Percentiles rank a stretch among this genome's conserved stretches.
These are phyloP conservation scores for Pteronura brasiliensis DNA, from an alignment of 2,113 vertebrate species.

Conservation along the genomic window DNA sequence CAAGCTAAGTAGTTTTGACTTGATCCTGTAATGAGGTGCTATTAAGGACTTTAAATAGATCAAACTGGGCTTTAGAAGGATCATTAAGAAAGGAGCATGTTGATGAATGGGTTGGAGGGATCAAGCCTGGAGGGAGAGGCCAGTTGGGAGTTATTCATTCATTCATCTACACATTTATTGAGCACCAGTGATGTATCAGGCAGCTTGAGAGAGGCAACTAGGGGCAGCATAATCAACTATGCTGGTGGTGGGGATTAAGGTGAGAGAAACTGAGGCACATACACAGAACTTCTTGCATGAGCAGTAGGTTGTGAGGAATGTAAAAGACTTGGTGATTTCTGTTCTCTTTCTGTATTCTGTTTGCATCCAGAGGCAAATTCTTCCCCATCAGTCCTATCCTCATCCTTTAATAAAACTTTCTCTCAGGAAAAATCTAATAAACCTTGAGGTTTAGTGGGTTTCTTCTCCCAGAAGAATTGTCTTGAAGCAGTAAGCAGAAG, in stretches of 20 bases:
- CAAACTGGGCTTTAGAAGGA: background rate
- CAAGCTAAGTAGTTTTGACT: background rate
- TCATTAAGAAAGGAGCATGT: background rate
- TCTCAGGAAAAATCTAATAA: background rate
- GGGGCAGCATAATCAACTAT: background rate
- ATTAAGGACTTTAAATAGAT: background rate
- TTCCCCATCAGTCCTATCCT: background rate
- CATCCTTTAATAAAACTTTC: background rate
- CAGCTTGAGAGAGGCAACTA: background rate
- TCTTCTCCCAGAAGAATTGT: background rate
- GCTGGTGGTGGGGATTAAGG: background rate
- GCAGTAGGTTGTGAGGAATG: background rate
- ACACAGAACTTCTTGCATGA: background rate
- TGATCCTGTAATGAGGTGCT: background rate
- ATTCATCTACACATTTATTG: background rate
- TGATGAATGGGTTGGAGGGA: background rate
- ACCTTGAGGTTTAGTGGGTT: background rate
- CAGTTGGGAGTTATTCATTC: background rate
- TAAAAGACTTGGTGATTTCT: background rate
- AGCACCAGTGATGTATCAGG: background rate
- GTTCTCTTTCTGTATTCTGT: background rate
- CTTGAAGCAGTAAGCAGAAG: background rate
- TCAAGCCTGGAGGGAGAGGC: background rate
- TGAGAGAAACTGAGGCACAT: background rate
- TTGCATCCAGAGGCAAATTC: background rate